These are phyloP conservation scores for Hapalemur alaotrensis DNA, from an alignment of 2,797 vertebrate species.

Conservation along the genomic window DNA sequence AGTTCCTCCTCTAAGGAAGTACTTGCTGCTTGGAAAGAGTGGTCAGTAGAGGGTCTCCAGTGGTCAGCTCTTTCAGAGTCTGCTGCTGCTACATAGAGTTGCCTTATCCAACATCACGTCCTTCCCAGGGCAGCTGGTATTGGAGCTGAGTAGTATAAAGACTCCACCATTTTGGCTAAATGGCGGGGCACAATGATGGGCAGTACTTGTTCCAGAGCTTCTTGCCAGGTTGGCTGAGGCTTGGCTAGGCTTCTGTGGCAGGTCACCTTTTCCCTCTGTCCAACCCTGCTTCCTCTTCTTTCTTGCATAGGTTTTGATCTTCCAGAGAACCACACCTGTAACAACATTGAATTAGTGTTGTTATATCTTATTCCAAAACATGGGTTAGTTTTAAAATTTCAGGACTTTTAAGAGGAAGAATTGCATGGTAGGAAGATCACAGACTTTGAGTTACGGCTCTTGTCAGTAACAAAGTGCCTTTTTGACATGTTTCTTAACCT, in stretches of 20 bases:
- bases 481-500: constrained; percentile 1
- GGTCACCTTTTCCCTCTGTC: not conserved
- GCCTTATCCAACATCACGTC: fast-evolving
- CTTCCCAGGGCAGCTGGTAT: not conserved
- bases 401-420: not conserved
- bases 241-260: fast-evolving
- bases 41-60: not conserved
- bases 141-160: not conserved
- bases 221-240: too few relatives aligned
- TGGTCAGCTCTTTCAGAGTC: not conserved
- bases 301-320: not conserved
- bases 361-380: not conserved
- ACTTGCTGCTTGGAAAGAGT: not conserved
- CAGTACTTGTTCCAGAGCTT: not conserved
- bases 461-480: not conserved
- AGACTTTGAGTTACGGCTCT: not conserved
- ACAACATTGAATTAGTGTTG: not conserved
- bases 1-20: not conserved
- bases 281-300: not conserved
- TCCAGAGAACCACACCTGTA: not conserved
- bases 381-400: not conserved
- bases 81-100: not conserved
- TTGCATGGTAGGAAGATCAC: not conserved
- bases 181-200: not conserved
- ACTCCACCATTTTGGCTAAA: not conserved